A percentile compares a stretch with the other conserved stretches of the same genome.
These are phyloP conservation scores for Thunnus albacares DNA, from an alignment of 2,797 vertebrate species.

Conservation along the genomic window DNA sequence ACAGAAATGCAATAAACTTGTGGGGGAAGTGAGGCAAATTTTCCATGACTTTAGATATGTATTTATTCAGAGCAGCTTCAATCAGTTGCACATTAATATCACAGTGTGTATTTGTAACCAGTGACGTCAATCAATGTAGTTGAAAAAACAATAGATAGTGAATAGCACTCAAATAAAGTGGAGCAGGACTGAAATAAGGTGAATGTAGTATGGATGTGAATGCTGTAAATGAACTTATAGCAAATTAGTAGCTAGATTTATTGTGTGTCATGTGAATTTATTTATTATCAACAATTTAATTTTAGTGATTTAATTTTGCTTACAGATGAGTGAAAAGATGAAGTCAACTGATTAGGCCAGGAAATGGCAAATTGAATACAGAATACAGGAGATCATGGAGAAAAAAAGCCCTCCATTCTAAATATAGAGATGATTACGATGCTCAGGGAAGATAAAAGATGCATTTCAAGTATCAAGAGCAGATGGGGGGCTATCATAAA, in stretches of 20 bases:
- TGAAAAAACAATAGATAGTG: neutral
- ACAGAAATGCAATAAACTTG: neutral
- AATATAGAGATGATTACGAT: slow-evolving; percentile 54
- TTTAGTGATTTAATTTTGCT: neutral
- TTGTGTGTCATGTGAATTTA: neutral
- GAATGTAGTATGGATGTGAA: neutral
- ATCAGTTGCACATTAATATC: slow-evolving; percentile 7
- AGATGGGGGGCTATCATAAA: slow-evolving; percentile 42
- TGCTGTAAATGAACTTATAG: slow-evolving; percentile 11
- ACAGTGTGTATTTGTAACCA: neutral
- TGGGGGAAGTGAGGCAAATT: slow-evolving; percentile 2
- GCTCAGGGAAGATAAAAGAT: slow-evolving; percentile 45
- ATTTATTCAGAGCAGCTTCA: neutral
- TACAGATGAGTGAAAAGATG: neutral
- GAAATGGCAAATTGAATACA: neutral
- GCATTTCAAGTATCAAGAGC: slow-evolving; percentile 36
- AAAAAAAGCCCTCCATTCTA: slow-evolving; percentile 20
- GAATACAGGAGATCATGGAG: neutral
- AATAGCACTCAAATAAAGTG: neutral
- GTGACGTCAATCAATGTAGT: neutral
- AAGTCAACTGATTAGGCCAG: neutral
- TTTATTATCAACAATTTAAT: neutral
- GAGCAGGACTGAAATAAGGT: neutral
- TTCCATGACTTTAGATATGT: neutral
- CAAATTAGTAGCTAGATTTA: neutral